Percentiles rank a stretch among this genome's conserved stretches.
Evolutionary conservation across 2,888 invertebrate genomes (phyloP).

Genomic region (Hipparchia sbordonii): DNA sequence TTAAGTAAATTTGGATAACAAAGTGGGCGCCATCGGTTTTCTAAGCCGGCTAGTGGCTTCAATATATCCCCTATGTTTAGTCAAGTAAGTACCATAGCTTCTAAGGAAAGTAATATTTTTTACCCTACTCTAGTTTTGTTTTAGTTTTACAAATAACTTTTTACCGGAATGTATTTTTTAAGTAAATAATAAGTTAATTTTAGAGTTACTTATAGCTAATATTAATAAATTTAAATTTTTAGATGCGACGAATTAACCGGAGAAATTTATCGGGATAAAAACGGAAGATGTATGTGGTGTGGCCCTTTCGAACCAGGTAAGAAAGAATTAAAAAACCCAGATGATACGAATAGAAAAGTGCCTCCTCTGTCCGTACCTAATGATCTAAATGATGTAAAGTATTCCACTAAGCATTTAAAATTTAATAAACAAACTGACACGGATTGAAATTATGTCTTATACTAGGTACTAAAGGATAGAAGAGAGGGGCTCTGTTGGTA

Average conservation of each 20-base stretch:
- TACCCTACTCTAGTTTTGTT: neutral
- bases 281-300: conserved; percentile 90
- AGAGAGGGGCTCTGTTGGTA: neutral
- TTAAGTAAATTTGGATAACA: conserved; percentile 94
- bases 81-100: conserved; percentile 61
- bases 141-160: too few relatives aligned
- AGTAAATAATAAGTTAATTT: too few relatives aligned
- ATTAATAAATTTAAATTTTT: conserved; percentile 34
- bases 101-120: neutral
- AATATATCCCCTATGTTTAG: conserved; percentile 72
- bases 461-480: neutral
- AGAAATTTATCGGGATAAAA: conserved; percentile 87
- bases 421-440: too few relatives aligned
- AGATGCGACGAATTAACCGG: conserved; percentile 89
- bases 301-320: conserved; percentile 92
- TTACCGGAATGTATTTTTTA: too few relatives aligned
- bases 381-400: neutral
- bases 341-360: neutral
- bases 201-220: neutral
- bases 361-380: neutral
- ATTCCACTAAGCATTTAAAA: too few relatives aligned
- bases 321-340: neutral
- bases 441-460: too few relatives aligned
- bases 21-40: conserved; percentile 95
- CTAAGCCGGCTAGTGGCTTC: conserved; percentile 85